Percentiles rank a stretch among this genome's conserved stretches.
Conservation (phyloP, 92 coral and sea anemone genomes). For the Epizoanthus illoricatus region DNA sequence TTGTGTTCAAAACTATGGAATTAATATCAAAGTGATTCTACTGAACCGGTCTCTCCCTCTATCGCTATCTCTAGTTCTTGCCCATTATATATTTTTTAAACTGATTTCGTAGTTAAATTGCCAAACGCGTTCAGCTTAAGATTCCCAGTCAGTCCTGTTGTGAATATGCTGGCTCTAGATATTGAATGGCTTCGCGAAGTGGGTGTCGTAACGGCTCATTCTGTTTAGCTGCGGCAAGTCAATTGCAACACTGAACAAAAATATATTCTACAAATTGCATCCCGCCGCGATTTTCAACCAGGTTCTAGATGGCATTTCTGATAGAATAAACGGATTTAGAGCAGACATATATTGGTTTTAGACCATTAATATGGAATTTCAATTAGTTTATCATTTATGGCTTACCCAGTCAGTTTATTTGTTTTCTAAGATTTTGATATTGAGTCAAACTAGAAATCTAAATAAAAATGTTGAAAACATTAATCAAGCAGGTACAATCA, state of each 20-base stretch:
- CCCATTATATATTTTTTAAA: too few relatives aligned
- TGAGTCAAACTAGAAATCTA: not conserved
- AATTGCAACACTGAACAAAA: not conserved
- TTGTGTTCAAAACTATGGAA: not conserved
- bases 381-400: too few relatives aligned
- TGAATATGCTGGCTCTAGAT: not conserved
- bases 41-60: too few relatives aligned
- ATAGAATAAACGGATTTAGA: not conserved
- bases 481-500: not conserved
- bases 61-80: too few relatives aligned
- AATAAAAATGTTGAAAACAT: not conserved
- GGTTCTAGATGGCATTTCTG: not conserved
- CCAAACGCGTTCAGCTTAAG: too few relatives aligned
- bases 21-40: not conserved
- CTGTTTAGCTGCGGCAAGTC: not conserved
- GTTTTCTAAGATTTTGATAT: not conserved
- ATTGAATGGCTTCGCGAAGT: not conserved
- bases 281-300: slow-evolving; percentile 14
- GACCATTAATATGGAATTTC: too few relatives aligned
- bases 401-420: not conserved
- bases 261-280: not conserved
- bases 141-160: not conserved
- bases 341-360: not conserved
- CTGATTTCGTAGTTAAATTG: too few relatives aligned
- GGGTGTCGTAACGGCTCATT: not conserved